A percentile compares a stretch with the other conserved stretches of the same genome.
Conservation (phyloP, 2,888 invertebrate genomes). For the Autographa pulchrina region DNA sequence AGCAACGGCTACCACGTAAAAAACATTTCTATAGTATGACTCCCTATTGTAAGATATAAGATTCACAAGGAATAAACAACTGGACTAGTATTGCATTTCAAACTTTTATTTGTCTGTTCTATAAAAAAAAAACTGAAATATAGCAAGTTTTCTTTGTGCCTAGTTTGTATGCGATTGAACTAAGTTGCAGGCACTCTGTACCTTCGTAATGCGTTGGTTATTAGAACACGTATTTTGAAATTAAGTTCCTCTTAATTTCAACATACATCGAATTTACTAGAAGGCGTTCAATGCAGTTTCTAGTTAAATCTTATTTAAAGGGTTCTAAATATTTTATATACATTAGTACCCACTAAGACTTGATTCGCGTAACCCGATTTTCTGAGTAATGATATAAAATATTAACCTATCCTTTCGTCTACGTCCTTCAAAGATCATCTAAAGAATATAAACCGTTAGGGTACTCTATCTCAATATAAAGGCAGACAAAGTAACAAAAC, state of each 20-base stretch:
- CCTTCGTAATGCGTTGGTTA: not conserved
- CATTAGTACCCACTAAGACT: not conserved
- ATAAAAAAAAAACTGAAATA: too few species aligned
- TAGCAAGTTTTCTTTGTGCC: not conserved
- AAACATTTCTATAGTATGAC: too few species aligned
- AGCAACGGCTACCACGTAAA: too few species aligned
- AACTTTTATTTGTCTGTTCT: too few species aligned
- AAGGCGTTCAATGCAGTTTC: not conserved
- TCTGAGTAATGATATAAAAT: not conserved
- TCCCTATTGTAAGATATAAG: too few species aligned
- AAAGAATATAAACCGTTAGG: not conserved
- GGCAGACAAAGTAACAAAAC: not conserved
- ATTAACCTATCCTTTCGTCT: not conserved
- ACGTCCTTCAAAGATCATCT: not conserved
- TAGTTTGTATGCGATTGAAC: not conserved
- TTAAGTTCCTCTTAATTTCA: not conserved
- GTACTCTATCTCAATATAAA: not conserved
- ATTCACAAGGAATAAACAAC: too few species aligned
- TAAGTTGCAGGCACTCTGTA: not conserved
- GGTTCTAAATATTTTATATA: not conserved
- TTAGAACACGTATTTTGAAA: conserved; percentile 8
- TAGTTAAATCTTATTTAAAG: not conserved
- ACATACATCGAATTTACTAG: not conserved
- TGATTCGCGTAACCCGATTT: not conserved
- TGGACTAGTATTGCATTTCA: too few species aligned